These are phyloP conservation scores for Amphimedon queenslandica DNA, from an alignment of 37 sponge, comb jelly and placozoan genomes.

Conservation along the genomic window DNA sequence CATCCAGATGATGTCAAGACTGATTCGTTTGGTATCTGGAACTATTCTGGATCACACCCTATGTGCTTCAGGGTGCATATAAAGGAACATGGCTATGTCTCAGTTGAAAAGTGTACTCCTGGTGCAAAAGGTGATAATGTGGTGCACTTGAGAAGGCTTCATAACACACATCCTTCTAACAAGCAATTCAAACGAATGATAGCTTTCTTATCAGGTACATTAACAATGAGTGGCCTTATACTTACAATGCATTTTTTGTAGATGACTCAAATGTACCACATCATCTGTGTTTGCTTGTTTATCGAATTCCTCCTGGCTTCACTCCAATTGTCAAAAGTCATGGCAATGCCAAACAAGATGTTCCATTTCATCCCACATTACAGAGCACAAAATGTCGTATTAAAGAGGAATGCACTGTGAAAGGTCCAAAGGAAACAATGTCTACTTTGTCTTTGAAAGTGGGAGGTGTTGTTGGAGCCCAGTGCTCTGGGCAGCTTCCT, in stretches of 20 bases:
- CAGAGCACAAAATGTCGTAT: constrained; percentile 26
- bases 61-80: not conserved
- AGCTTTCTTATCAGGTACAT: constrained; percentile 30
- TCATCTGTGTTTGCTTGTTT: constrained; percentile 38
- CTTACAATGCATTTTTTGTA: not conserved
- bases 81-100: constrained; percentile 6
- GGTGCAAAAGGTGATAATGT: constrained; percentile 37
- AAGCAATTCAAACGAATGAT: constrained; percentile 30
- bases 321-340: constrained; percentile 20
- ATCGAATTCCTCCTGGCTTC: constrained; percentile 30
- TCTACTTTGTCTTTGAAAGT: constrained; percentile 7
- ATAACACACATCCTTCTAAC: constrained; percentile 45
- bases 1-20: constrained; percentile 13
- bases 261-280: constrained; percentile 34
- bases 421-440: constrained; percentile 41
- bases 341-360: constrained; percentile 38
- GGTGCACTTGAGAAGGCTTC: constrained; percentile 30
- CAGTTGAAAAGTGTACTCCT: constrained; percentile 34
- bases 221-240: not conserved
- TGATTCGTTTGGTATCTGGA: constrained; percentile 14
- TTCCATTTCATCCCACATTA: constrained; percentile 51
- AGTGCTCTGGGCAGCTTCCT: constrained; percentile 41
- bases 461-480: constrained; percentile 38
- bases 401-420: constrained; percentile 8
- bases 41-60: constrained; percentile 10